Percentiles rank a stretch among this genome's conserved stretches.
Conservation (phyloP, 2,113 vertebrate genomes). For the human region DNA sequence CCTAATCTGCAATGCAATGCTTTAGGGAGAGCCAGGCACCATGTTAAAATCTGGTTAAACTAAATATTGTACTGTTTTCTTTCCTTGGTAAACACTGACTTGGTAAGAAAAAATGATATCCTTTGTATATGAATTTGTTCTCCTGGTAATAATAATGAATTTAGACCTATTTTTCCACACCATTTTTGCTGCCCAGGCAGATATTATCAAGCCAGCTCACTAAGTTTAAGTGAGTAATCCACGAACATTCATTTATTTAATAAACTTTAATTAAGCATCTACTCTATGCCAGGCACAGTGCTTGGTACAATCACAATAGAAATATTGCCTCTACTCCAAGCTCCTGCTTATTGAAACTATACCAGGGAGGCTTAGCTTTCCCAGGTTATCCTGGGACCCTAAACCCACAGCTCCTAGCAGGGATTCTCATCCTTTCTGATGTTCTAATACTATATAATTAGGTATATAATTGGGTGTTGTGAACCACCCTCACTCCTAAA, state of each 20-base stretch:
- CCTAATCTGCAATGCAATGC: not conserved
- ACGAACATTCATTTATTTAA: not conserved
- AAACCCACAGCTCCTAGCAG: not conserved
- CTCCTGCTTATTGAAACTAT: not conserved
- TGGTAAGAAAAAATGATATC: not conserved
- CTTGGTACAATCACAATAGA: not conserved
- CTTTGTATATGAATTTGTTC: not conserved
- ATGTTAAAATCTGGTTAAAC: not conserved
- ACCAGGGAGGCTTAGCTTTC: not conserved
- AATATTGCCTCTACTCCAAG: not conserved
- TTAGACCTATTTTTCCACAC: not conserved
- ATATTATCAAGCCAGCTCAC: not conserved
- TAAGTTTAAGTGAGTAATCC: not conserved
- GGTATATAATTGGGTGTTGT: not conserved
- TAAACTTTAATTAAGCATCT: not conserved
- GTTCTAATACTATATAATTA: not conserved
- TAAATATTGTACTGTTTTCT: not conserved
- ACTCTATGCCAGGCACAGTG: not conserved
- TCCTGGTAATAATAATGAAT: not conserved
- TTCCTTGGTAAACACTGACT: not conserved
- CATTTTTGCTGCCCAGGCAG: not conserved
- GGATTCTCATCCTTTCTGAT: not conserved
- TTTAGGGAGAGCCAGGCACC: not conserved
- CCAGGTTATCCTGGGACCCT: not conserved
- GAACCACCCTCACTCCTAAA: not conserved